Conservation (phyloP, 1,140 invertebrate species). For the Lepidurus couesii region DNA sequence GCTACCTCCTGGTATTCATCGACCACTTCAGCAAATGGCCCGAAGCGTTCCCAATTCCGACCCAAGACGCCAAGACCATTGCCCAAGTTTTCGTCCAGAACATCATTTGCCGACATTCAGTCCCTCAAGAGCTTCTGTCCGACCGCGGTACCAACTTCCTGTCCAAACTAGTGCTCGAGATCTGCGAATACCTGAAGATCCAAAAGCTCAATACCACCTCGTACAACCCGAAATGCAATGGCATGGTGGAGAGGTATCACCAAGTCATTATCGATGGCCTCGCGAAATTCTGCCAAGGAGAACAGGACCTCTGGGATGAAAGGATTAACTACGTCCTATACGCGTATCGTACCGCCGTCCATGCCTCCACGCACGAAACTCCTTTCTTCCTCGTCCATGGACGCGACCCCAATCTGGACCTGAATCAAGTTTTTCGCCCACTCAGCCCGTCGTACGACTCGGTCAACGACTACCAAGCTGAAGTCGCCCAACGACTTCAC, state of each 20-base stretch:
- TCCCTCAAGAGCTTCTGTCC: too few species aligned
- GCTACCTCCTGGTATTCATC: too few species aligned
- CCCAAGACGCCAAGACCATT: too few species aligned
- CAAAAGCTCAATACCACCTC: too few species aligned
- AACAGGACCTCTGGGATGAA: neutral
- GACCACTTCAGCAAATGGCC: too few species aligned
- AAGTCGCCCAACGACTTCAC: neutral
- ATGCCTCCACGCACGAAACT: neutral
- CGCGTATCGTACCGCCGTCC: neutral
- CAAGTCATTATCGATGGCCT: constrained; percentile 38
- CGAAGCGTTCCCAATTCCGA: too few species aligned
- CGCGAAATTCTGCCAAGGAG: constrained; percentile 18
- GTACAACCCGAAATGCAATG: too few species aligned
- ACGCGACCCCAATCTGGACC: neutral
- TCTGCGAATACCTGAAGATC: too few species aligned
- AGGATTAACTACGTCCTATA: neutral
- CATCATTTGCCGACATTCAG: too few species aligned
- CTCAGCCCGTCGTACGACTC: neutral
- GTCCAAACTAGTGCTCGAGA: too few species aligned
- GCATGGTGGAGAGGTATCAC: neutral
- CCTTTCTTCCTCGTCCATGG: neutral
- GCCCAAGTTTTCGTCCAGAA: too few species aligned
- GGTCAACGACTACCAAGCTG: neutral
- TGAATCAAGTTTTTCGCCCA: neutral
- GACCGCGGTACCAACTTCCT: too few species aligned